Evolutionary conservation across 2,113 vertebrate species (phyloP), one percentile per base, ranked within the genome.

Genomic region (Amazona vittata): DNA sequence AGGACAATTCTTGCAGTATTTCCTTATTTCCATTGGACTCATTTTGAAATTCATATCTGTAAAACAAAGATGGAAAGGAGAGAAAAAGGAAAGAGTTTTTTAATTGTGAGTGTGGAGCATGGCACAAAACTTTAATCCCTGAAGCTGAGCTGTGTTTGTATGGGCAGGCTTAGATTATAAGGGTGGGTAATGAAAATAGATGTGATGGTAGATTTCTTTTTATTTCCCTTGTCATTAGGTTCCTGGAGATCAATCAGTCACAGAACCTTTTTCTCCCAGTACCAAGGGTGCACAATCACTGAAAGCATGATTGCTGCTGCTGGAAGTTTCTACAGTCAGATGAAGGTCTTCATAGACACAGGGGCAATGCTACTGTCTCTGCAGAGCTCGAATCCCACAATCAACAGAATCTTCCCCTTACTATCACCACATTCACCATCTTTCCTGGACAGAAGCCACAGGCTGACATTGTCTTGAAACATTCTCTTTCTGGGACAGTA

Each of bases 11-110:
- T 31, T 97, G 91, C 96, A 96, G 47, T 20, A 2, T 29, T 50
- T 96, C 52, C 3, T 77, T 33, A 2, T 53, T 44, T 70, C 6
- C 18, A 2, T 1, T 0, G 1, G 7, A 21, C 3, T 7, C 0
- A 4, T 44, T 75, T 68, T 94, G 18, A 15, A 52, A 50, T 14
- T 3, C 9, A 0, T 1, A 67, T 41, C 95, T 97, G 85, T 67
- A 94, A 94, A 76, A 93, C 22, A 93, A 44, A 93, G 35, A 93
- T 4, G 9, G 35, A 78, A 67, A 86, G 21, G 35, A 91, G 57
- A 88, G n/a, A 83, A 83, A 90, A 71, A 1, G 0, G 21, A 55
- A 35, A 76, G 11, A 26, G 28, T 21, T 37, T 17, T 81, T 96
- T 79, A 95, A 62, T 3, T 17, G 5, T 9, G 35, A 86, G 6